These are phyloP conservation scores for Glyphotaelius pellucidus DNA, from an alignment of 2,888 invertebrate species.

Conservation along the genomic window DNA sequence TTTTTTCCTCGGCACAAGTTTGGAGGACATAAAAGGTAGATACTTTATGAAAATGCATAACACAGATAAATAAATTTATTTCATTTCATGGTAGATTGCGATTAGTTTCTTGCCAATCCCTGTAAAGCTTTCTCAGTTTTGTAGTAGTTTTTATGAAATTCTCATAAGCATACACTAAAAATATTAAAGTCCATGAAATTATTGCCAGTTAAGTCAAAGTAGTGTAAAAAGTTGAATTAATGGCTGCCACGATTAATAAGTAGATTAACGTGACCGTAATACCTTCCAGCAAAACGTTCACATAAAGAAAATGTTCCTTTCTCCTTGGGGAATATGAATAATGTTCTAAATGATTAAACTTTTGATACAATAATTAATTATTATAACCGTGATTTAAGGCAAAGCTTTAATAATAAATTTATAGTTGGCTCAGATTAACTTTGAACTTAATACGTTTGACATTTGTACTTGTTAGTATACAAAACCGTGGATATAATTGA, in stretches of 20 bases:
- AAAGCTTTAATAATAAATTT: neutral
- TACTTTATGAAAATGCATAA: no score
- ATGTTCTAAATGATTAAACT: neutral
- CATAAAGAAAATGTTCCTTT: neutral
- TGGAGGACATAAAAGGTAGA: no score
- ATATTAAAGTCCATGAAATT: slow-evolving; percentile 2
- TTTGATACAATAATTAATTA: neutral
- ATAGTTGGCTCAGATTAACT: neutral
- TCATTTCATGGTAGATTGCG: no score
- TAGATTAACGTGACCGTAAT: neutral
- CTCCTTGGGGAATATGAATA: neutral
- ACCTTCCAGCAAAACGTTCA: neutral
- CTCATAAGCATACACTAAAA: neutral
- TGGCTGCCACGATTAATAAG: neutral
- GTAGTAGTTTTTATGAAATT: neutral
- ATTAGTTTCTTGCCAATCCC: neutral
- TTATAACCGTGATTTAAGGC: neutral
- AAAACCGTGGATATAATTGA: neutral
- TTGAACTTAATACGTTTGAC: neutral
- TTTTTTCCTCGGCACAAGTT: no score
- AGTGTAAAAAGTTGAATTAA: neutral
- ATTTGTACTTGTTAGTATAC: neutral
- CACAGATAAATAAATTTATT: no score
- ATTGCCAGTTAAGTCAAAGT: neutral
- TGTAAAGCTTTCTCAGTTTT: neutral